Conservation (phyloP, 2,888 invertebrate species). For the Drosophila niveifrons region DNA sequence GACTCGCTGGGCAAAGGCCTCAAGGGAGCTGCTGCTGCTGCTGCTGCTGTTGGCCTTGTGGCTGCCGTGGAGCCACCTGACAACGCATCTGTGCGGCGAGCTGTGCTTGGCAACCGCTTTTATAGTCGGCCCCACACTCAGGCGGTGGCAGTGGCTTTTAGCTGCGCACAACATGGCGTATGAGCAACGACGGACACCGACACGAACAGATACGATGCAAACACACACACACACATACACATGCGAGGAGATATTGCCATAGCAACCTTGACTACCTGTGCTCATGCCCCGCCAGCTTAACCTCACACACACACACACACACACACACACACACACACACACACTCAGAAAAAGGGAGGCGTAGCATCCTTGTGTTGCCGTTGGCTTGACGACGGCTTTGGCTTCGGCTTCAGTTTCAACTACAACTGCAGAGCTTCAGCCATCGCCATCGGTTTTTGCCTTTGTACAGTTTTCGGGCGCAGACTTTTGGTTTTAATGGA, state of each 20-base stretch:
- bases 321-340: slow-evolving; percentile 18
- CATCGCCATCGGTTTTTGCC: slow-evolving; percentile 44
- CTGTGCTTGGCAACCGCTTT: slow-evolving; percentile 76
- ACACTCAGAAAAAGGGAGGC: slow-evolving; percentile 7
- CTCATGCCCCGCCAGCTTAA: slow-evolving; percentile 74
- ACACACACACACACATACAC: slow-evolving; percentile 6
- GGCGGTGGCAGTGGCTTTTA: slow-evolving; percentile 41
- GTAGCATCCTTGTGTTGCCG: slow-evolving; percentile 34
- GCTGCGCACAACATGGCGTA: slow-evolving; percentile 78
- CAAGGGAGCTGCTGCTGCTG: slow-evolving; percentile 27
- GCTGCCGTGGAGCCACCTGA: slow-evolving; percentile 58
- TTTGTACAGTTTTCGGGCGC: slow-evolving; percentile 67
- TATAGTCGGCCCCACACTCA: slow-evolving; percentile 58
- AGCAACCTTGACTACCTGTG: slow-evolving; percentile 80
- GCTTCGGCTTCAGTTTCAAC: slow-evolving; percentile 23
- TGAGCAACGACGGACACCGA: slow-evolving; percentile 53
- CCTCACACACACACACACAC: slow-evolving; percentile 25
- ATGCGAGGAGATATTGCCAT: slow-evolving; percentile 69
- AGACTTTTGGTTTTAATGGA: slow-evolving; percentile 82
- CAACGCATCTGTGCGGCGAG: slow-evolving; percentile 72
- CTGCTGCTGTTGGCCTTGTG: slow-evolving; percentile 56
- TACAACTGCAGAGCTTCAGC: slow-evolving; percentile 20
- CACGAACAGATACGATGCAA: slow-evolving; percentile 36
- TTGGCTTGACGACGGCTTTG: slow-evolving; percentile 30
- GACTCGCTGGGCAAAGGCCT: slow-evolving; percentile 36